phyloP scores from a whole-genome alignment of 1,140 invertebrate genomes.

The Apis cerana region DNA sequence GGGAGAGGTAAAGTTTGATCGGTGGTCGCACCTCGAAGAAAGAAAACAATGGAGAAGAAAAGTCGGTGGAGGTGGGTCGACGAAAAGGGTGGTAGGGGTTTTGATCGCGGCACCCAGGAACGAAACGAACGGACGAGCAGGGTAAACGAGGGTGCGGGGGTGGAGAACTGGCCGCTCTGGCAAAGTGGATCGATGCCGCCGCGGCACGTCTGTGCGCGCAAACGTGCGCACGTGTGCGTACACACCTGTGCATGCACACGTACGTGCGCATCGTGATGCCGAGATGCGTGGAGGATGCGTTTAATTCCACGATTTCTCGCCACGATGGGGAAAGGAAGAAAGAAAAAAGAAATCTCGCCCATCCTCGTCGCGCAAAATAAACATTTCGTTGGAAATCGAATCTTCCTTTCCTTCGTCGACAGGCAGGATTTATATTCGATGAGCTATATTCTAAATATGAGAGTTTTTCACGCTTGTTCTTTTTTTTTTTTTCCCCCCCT shows the following conservation, averaged over 20 bases:
- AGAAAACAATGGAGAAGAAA: constrained; percentile 14
- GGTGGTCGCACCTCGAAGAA: neutral
- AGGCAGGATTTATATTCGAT: no score
- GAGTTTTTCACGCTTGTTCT: no score
- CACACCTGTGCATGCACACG: constrained; percentile 13
- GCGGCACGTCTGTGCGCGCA: constrained; percentile 64
- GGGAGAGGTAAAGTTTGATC: constrained; percentile 47
- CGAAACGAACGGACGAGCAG: constrained; percentile 41
- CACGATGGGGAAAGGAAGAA: neutral
- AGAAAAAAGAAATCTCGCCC: neutral
- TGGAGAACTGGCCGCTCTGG: constrained; percentile 62
- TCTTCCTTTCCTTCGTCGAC: no score
- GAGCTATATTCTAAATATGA: no score
- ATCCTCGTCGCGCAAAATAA: no score
- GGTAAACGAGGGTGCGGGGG: constrained; percentile 38
- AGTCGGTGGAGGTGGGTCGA: neutral
- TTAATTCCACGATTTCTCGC: neutral
- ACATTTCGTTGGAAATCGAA: no score
- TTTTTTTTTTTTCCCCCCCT: no score
- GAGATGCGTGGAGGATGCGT: neutral
- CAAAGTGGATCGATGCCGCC: constrained; percentile 75
- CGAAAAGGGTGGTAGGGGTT: neutral
- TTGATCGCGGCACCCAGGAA: constrained; percentile 40
- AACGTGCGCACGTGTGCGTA: constrained; percentile 54
- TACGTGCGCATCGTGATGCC: neutral